Evolutionary conservation across 2,888 invertebrate genomes (phyloP).

Genomic region (Thereva nobilitata): DNA sequence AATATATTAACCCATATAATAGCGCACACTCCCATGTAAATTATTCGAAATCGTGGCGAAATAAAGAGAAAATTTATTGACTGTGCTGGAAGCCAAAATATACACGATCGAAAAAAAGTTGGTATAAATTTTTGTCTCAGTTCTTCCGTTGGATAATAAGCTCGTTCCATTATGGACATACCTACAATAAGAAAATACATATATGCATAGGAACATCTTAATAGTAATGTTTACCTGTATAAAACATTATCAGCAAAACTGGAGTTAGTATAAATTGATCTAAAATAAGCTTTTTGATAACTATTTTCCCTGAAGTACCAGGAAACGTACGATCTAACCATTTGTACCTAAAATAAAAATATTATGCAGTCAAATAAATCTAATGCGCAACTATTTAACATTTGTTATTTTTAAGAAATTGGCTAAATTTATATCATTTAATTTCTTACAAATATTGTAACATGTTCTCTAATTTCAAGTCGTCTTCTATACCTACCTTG

Average conservation of each 20-base stretch:
- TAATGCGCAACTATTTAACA: too few species aligned
- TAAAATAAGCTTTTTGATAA: constrained; percentile 70
- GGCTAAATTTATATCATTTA: too few species aligned
- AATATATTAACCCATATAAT: constrained; percentile 85
- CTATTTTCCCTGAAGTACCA: constrained; percentile 66
- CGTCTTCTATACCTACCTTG: too few species aligned
- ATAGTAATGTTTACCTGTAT: constrained; percentile 61
- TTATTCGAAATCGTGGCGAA: constrained; percentile 73
- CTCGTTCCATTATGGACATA: constrained; percentile 75
- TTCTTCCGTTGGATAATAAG: constrained; percentile 71
- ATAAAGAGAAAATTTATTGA: constrained; percentile 75
- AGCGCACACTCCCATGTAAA: constrained; percentile 77
- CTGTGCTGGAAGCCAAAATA: constrained; percentile 84
- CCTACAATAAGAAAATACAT: constrained; percentile 60
- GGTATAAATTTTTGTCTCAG: constrained; percentile 71
- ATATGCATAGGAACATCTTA: neutral
- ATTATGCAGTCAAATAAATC: neutral
- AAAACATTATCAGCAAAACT: constrained; percentile 70
- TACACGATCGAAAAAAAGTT: constrained; percentile 74
- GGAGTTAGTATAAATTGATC: constrained; percentile 82
- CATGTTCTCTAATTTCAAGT: too few species aligned
- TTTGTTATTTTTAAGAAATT: too few species aligned
- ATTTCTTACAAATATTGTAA: too few species aligned
- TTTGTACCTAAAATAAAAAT: constrained; percentile 70
- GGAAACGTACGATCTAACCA: constrained; percentile 72